Conservation (phyloP, 2,113 vertebrate species). For the Aphelocoma coerulescens region DNA sequence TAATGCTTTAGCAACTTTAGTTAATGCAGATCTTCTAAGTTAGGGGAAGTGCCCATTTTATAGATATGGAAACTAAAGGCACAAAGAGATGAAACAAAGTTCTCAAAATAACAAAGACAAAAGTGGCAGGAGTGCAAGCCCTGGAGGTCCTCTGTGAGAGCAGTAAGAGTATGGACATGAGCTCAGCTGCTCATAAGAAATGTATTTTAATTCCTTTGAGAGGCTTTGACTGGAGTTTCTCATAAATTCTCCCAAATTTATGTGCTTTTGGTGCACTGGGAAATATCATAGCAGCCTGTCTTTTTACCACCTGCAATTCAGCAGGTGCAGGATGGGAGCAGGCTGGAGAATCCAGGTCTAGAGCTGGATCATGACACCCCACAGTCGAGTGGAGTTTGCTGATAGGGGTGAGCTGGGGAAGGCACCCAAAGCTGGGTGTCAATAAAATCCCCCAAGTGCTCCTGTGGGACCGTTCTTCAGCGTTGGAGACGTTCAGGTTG, state of each 20-base stretch:
- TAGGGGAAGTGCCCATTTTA: background rate
- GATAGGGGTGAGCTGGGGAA: background rate
- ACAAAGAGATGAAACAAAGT: background rate
- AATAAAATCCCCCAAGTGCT: background rate
- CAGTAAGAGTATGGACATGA: background rate
- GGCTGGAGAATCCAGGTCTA: background rate
- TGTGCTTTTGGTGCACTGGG: background rate
- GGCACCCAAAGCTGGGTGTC: background rate
- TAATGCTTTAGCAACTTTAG: background rate
- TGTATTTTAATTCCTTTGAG: background rate
- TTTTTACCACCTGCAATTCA: background rate
- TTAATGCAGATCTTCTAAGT: background rate
- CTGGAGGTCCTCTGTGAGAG: background rate
- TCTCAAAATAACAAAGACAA: background rate
- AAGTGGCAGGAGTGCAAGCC: background rate
- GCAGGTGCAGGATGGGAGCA: background rate
- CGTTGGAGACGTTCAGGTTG: background rate
- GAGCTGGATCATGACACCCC: background rate
- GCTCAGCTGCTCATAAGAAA: background rate
- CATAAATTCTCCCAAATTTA: background rate
- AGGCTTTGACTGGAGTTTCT: background rate
- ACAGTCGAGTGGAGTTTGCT: accelerated
- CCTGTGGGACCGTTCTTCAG: background rate
- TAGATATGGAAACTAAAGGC: background rate
- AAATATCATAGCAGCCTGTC: background rate